Evolutionary conservation across 1,140 invertebrate genomes (phyloP), one percentile per base, ranked within the genome.

Genomic region (Thrips palmi): DNA sequence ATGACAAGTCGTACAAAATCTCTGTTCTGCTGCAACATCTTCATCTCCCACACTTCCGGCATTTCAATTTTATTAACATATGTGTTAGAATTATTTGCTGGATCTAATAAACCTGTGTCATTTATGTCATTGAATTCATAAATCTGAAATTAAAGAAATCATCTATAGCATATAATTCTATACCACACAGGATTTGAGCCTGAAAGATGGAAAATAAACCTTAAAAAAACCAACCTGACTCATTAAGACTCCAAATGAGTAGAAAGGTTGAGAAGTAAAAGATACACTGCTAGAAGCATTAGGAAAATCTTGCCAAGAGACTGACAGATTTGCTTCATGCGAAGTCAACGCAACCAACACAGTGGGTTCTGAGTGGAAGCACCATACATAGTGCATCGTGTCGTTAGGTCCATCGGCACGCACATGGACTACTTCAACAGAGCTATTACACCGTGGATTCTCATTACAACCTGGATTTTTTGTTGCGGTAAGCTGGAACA

Each of bases 351-450:
- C 59, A 18, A 65, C 48, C 4, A 70, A 45, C 6, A 70, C 40
- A 2, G 63, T 60, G 0, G 70, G 69, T 34, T 57, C 53, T 11
- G 59, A 51, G 21, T 60, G 60, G 43, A 71, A 70, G 48, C 70
- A 67, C 68, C 68, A 72, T 18, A 72, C 35, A 45, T 70, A 67
- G 45, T 71, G 68, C 2, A 72, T 47, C 0, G 60, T 62, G 46
- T 72, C 65, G 32, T 57, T 54, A 2, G 48, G 39, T 14, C 68
- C 65, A 23, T 60, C 54, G 2, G 64, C 63, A 45, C 47, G 50
- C 2, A 67, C 49, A 49, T 71, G 63, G 3, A 67, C 46, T 14
- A 68, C 46, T 4, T 58, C 63, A 4, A 53, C 29, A 38, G 52
- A 49, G 28, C 35, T 45, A n/a, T n/a, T n/a, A 32, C 46, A 42